Base-by-base conservation (phyloP, 1,140 invertebrate species). In the Bombus sibiricus region DNA sequence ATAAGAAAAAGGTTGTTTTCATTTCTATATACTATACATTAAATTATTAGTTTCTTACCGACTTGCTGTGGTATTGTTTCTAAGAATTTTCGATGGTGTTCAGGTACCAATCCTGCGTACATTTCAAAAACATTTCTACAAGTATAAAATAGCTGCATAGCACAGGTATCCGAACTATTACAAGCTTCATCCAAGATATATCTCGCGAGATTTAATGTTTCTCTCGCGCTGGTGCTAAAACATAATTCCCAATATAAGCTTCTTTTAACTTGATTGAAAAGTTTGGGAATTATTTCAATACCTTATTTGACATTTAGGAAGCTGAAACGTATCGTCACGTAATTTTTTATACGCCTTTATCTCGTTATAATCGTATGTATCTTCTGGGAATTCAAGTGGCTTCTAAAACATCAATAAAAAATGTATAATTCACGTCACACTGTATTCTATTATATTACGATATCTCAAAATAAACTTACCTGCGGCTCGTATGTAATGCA, bases 1-100 rank as follows among this genome's bases (percentile, higher is more conserved):
- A 47, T 5, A 43, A 13, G 9, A 41, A 75, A 10, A 28, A 22
- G 22, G n/a, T 39, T 22, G 13, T 18, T 62, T 32, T n/a, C 32
- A 39, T 76, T 37, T 25, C 37, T 43, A 43, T 66, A 3, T 28
- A 53, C 15, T 66, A 78, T 43, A 57, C 28, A 37, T 53, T 71
- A 72, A 62, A 73, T 83, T n/a, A 79, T 3, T 37, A n/a, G 72
- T n/a, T 73, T 93, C 96, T 95, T 94, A 97, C 97, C 97, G 90
- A 97, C 96, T 96, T 98, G 97, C 91, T 98, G 98, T 25, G 98
- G 98, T 90, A 98, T 97, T 12, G 96, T 97, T 92, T 97, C 96
- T 41, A 99, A 95, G 88, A 97, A 96, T 88, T 97, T 96, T 92
- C 97, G 97, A 94, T 99, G 98, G 92, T 97, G 96, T 83, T 97